These are phyloP conservation scores for Syngnathus acus DNA, from an alignment of 2,797 vertebrate species.

Conservation along the genomic window DNA sequence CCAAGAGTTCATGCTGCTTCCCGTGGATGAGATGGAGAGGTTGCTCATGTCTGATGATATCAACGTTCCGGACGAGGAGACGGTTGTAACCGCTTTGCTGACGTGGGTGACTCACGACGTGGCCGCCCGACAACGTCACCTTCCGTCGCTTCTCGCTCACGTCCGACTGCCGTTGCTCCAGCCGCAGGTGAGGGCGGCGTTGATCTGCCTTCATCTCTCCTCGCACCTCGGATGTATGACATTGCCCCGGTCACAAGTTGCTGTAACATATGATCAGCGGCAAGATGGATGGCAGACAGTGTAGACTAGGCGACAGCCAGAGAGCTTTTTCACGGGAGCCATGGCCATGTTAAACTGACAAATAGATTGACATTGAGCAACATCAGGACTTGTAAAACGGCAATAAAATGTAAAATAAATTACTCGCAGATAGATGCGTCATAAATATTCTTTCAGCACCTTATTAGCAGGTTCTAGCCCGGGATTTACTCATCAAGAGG, in stretches of 20 bases:
- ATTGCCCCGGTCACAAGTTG: conserved; percentile 35
- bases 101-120: conserved; percentile 87
- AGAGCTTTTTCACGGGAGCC: background rate
- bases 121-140: conserved; percentile 74
- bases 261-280: conserved; percentile 38
- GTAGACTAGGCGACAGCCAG: background rate
- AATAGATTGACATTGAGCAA: conserved; percentile 31
- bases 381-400: conserved; percentile 31
- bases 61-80: conserved; percentile 95
- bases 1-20: conserved; percentile 92
- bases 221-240: conserved; percentile 31
- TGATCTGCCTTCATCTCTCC: background rate
- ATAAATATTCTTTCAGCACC: conserved; percentile 48
- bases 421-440: conserved; percentile 10
- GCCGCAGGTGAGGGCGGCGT: conserved; percentile 77
- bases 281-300: conserved; percentile 39
- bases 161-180: conserved; percentile 89
- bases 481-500: conserved; percentile 33
- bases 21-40: conserved; percentile 85
- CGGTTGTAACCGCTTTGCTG: conserved; percentile 86
- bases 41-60: conserved; percentile 94
- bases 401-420: conserved; percentile 17
- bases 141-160: conserved; percentile 82
- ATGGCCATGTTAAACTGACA: conserved; percentile 15
- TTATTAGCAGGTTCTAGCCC: conserved; percentile 30